Base-by-base conservation (phyloP, 1,140 invertebrate species). In the Camponotus pennsylvanicus region DNA sequence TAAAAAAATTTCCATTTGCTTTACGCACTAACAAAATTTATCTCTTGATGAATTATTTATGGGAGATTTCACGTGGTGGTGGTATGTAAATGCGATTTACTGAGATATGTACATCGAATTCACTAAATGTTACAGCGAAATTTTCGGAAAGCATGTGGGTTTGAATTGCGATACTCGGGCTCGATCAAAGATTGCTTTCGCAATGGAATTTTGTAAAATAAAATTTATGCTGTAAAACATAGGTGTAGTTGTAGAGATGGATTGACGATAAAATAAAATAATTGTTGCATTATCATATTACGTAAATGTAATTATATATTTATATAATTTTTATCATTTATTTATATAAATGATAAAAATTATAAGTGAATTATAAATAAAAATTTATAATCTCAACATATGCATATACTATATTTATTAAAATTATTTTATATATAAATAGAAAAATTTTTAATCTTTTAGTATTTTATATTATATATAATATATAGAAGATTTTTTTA, bases 31-130 rank as follows among this genome's bases (percentile, higher is more conserved):
- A 75, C 69, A 63, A 34, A 83, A 83, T 75, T 75, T 55, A 42
- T 75, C 55, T 45, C 27, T 27, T 55, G 55, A 83, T 83, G 79
- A 83, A 83, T 83, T 83, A 83, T 75, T 75, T 83, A 83, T 83
- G 18, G 40, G 13, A 49, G 59, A 63, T 75, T 83, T 83, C 37
- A 75, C 55, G 79, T 83, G 57, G 40, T 83, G 57, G 40, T 42
- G 37, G 55, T 83, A 83, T 83, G 69, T 55, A 83, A 75, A 73
- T 61, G 27, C 40, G 15, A 34, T 8, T 34, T 21, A 27, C 15
- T 55, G 67, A 82, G 49, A 61, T 73, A 73, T 45, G 37, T 73
- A 73, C 69, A 63, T 63, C 67, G 52, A 73, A 83, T 83, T 61
- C 55, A 55, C 79, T 61, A 73, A 61, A 45, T 55, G 45, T 21